phyloP scores from a whole-genome alignment of 2,113 vertebrate species.

The Barbus barbus region DNA sequence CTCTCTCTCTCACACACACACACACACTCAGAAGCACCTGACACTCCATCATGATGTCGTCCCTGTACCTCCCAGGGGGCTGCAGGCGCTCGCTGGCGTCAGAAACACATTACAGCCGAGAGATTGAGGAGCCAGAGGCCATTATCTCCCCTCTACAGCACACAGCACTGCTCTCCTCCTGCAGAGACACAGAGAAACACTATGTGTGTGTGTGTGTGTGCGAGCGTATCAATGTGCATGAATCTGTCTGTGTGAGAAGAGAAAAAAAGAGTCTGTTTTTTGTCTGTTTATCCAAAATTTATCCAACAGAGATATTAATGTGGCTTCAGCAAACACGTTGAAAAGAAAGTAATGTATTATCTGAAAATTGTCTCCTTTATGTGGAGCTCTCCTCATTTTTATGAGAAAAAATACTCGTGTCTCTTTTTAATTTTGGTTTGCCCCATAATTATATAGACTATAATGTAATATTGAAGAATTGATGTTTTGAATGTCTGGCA shows the following conservation, averaged over 20 bases:
- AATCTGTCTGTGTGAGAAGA: neutral
- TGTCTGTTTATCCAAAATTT: conserved; percentile 18
- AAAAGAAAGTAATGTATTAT: conserved; percentile 22
- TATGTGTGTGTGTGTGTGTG: conserved; percentile 37
- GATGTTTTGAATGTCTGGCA: conserved; percentile 40
- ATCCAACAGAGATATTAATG: conserved; percentile 38
- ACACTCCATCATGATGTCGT: conserved; percentile 82
- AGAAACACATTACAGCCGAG: conserved; percentile 78
- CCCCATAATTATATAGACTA: too few species aligned
- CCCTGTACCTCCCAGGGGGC: conserved; percentile 65
- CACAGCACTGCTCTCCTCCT: conserved; percentile 57
- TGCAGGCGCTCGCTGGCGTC: conserved; percentile 63
- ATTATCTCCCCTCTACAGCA: conserved; percentile 72
- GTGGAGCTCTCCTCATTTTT: neutral
- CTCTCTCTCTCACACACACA: conserved; percentile 49
- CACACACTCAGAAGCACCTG: conserved; percentile 73
- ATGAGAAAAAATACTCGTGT: neutral
- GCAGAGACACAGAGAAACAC: conserved; percentile 35
- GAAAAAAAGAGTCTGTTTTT: neutral
- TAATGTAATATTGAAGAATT: conserved; percentile 7
- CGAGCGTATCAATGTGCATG: neutral
- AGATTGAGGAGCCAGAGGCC: conserved; percentile 81
- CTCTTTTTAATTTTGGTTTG: neutral
- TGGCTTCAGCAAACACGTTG: conserved; percentile 15
- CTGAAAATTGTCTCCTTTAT: neutral